A percentile compares a stretch with the other conserved stretches of the same genome.
phyloP scores from a whole-genome alignment of 2,113 vertebrate species.

The Odontophorus gujanensis region DNA sequence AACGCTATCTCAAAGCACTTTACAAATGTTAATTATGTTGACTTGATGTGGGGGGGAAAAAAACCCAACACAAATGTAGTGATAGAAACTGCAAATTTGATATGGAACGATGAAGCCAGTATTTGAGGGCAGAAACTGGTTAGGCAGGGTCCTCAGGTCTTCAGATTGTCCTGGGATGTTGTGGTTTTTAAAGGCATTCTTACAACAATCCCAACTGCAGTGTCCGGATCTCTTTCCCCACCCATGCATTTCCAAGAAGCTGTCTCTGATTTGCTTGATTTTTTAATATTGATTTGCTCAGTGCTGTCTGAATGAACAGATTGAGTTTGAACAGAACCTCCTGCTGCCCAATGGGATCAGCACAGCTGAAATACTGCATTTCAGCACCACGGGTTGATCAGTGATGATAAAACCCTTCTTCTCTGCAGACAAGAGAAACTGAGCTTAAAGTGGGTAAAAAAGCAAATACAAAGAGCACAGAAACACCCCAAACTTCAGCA shows the following conservation, averaged over 20 bases:
- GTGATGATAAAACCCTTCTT: background rate
- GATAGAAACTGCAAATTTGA: background rate
- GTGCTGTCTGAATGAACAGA: conserved; percentile 16
- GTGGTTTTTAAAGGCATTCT: conserved; percentile 8
- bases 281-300: conserved; percentile 11
- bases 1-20: conserved; percentile 66
- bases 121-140: background rate
- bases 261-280: conserved; percentile 53
- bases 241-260: conserved; percentile 21
- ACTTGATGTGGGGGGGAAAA: background rate
- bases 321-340: conserved; percentile 1
- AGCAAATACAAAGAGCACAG: background rate
- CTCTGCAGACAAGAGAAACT: background rate
- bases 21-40: background rate
- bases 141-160: background rate
- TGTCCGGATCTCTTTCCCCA: background rate
- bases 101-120: background rate
- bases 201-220: background rate
- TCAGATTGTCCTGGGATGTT: background rate
- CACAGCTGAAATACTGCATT: background rate
- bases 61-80: rapidly evolving
- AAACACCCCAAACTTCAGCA: background rate
- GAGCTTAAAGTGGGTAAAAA: background rate
- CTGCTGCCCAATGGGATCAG: conserved; percentile 12
- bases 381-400: background rate